phyloP scores from a whole-genome alignment of 1,140 invertebrate species.

The Yoshiicerus persimilis region DNA sequence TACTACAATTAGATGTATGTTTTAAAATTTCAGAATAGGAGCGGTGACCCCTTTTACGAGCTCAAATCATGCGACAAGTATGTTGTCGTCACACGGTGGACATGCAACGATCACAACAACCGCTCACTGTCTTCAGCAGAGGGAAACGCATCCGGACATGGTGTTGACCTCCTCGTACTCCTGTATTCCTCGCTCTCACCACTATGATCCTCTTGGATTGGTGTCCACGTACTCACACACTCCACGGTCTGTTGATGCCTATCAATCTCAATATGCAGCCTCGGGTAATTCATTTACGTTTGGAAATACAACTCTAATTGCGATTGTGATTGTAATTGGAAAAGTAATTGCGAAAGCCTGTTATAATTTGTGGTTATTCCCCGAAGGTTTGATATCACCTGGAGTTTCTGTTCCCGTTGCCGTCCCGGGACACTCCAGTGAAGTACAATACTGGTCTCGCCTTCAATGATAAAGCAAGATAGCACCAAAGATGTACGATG shows the following conservation, averaged over 20 bases:
- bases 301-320: conserved; percentile 41
- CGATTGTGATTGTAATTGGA: neutral
- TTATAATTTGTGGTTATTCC: neutral
- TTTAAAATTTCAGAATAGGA: conserved; percentile 21
- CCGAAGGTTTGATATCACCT: conserved; percentile 67
- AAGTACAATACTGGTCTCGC: conserved; percentile 70
- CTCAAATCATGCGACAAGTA: conserved; percentile 44
- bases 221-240: conserved; percentile 64
- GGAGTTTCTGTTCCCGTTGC: conserved; percentile 71
- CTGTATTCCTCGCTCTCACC: conserved; percentile 63
- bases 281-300: conserved; percentile 24
- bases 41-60: conserved; percentile 53
- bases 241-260: conserved; percentile 66
- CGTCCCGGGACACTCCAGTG: conserved; percentile 65
- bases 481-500: too few species aligned
- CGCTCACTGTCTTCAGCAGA: conserved; percentile 67
- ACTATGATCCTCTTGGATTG: conserved; percentile 68
- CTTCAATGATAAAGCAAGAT: conserved; percentile 61
- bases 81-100: conserved; percentile 55
- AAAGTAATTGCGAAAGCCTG: neutral
- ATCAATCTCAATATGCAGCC: conserved; percentile 55
- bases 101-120: conserved; percentile 58
- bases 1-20: too few species aligned
- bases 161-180: conserved; percentile 59
- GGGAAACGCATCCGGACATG: conserved; percentile 56